Base-by-base conservation (phyloP, 2,888 invertebrate genomes). In the Philaethria dido region DNA sequence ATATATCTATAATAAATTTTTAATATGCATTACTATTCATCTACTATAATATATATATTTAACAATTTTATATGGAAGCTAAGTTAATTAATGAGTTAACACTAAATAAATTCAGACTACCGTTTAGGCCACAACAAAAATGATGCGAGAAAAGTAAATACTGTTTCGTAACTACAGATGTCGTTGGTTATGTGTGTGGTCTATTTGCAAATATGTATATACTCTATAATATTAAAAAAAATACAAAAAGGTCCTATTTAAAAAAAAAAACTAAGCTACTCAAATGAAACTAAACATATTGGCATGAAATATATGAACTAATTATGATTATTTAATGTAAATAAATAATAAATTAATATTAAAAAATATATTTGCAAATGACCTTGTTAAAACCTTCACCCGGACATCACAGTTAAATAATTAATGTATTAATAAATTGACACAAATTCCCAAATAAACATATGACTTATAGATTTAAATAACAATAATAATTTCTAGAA, bases 91-190 rank as follows among this genome's bases (percentile, higher is more conserved):
- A 20, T 14, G 2, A 29, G n/a, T 14, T 14, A n/a, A 22, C 5
- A 18, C 20, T 13, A 62, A 69, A 64, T 62, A 67, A 76, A 78
- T 76, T 82, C 79, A 83, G 79, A 80, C 81, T 79, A 78, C 78
- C 80, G 39, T 39, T 39, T 73, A 82, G 77, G 77, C 75, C 71
- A 78, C 80, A 85, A 83, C 69, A 80, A 81, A 78, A 81, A 77
- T 63, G 73, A 79, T 69, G 72, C 78, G 75, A 78, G 78, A 89
- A 89, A 91, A 90, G 90, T 92, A 90, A 91, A 90, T 90, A 90
- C 90, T 90, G 92, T 83, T 80, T 75, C 78, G 74, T 80, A 80
- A 85, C 83, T 85, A 85, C 78, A 83, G 84, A 87, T 87, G 88
- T 87, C 86, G 77, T 81, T 82, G 87, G 87, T 89, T 87, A 76